Base-by-base conservation (phyloP, 92 coral and sea anemone genomes). In the Parazoanthus swiftii region DNA sequence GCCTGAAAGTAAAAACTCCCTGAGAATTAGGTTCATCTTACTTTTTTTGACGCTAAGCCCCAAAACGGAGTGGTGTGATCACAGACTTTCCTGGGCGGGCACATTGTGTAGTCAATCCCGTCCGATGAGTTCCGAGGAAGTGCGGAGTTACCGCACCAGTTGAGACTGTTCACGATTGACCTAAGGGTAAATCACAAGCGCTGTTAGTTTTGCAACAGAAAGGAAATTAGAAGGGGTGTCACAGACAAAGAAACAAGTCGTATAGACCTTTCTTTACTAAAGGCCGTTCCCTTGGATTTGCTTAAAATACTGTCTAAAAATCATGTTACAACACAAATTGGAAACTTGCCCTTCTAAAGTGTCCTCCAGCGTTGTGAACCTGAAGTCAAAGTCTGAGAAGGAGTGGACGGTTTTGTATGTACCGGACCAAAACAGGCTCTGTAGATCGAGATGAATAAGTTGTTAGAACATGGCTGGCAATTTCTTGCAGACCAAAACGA, bases 381-480 rank as follows among this genome's bases (percentile, higher is more conserved):
- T 91, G 66, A 51, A 46, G 80, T 88, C 91, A 66, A 93, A 91
- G 79, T 93, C 94, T 6, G 96, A 91, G 82, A 82, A 85, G 44
- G 85, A 37, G 74, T 93, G 96, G 10, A 92, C 96, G 16, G 91
- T 90, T 44, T 89, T 90, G 73, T 91, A 89, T 11, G 96, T 91
- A 78, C 96, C 96, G 11, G 96, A 93, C 96, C 96, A 93, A 86
- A 93, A 91, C 70, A 93, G 76, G 68, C 91, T 88, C 96, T 93
- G 84, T 16, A 21, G 44, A 82, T 44, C 16, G 23, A 20, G 29
- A 63, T 26, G 71, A 58, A 15, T 18, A 58, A 1, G 26, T 63
- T 54, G 59, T 29, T 29, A 29, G 33, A 29, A 29, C 33, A 29
- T 29, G 33, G 33, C 33, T 29, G 33, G 33, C 33, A 29, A 29